Base-by-base conservation (phyloP, 2,113 vertebrate species). In the Antigone vipio region DNA sequence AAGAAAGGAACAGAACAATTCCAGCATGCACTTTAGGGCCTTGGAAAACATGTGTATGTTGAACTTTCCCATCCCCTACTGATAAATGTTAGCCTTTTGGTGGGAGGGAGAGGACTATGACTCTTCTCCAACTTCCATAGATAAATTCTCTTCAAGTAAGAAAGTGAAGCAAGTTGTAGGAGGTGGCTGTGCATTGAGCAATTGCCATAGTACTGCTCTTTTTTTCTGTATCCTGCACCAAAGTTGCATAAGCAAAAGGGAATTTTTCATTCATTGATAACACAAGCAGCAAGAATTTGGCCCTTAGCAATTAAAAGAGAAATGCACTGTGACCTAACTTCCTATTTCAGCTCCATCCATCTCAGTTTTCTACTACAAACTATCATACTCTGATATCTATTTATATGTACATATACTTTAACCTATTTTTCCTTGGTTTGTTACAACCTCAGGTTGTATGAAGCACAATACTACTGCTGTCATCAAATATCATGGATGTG, bases 401-500 rank as follows among this genome's bases (percentile, higher is more conserved):
- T 53, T 38, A 58, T 29, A 49, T 18, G 35, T 30, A 63, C 5
- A 17, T 8, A 16, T 11, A 83, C 89, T 89, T 93, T 78, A 92
- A 96, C 45, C 8, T 49, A 4, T 93, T 84, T 88, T 85, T 55
- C 58, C 47, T 59, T 84, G n/a, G 6, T 81, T 92, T 91, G 52
- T 73, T 23, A 79, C 21, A 34, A 20, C 9, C 16, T 24, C 58
- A 97, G 88, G 11, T n/a, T 98, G 97, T 55, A 21, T 2, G 4
- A 58, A 97, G 69, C 9, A 62, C 59, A 73, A 79, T 19, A 66
- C 32, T 16, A 59, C 50, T 4, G 89, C 73, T 47, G 58, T 94
- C 74, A 95, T 98, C 84, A 91, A 6, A 15, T 49, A 97, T 3
- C 15, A 32, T 1, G 92, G 73, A 71, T 98, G 98, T 83, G 79